These are phyloP conservation scores for Acipenser oxyrinchus DNA, from an alignment of 2,797 vertebrate species.

Conservation along the genomic window DNA sequence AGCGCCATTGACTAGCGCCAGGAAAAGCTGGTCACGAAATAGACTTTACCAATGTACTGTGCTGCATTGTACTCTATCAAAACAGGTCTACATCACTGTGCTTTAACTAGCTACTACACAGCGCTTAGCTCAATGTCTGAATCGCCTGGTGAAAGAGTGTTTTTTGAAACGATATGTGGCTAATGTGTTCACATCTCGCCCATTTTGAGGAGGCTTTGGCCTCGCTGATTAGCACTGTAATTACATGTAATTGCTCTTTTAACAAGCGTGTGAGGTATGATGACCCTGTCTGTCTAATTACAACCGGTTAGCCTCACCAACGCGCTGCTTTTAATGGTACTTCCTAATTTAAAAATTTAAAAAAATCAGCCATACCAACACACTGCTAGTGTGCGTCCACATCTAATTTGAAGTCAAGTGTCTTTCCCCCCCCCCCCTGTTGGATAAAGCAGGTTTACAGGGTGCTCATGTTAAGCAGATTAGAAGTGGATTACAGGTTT, in stretches of 20 bases:
- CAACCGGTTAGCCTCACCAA: not conserved
- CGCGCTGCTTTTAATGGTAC: not conserved
- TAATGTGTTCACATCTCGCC: not conserved
- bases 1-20: not conserved
- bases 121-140: not conserved
- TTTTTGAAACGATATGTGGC: conserved; percentile 4
- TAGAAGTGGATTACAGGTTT: not conserved
- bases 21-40: not conserved
- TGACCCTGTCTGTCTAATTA: too few relatives aligned
- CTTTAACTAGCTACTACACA: not conserved
- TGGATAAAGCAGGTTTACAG: too few relatives aligned
- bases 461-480: not conserved
- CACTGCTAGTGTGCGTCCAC: too few relatives aligned
- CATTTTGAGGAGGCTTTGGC: not conserved
- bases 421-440: too few relatives aligned
- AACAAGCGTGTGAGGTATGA: not conserved
- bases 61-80: too few relatives aligned
- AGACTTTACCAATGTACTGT: not conserved
- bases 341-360: not conserved
- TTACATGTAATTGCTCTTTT: conserved; percentile 1
- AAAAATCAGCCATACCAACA: too few relatives aligned
- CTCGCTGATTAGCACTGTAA: not conserved
- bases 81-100: not conserved
- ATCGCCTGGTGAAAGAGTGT: not conserved
- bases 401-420: too few relatives aligned